These are phyloP conservation scores for Piezodorus guildinii DNA, from an alignment of 1,140 invertebrate genomes.

Conservation along the genomic window DNA sequence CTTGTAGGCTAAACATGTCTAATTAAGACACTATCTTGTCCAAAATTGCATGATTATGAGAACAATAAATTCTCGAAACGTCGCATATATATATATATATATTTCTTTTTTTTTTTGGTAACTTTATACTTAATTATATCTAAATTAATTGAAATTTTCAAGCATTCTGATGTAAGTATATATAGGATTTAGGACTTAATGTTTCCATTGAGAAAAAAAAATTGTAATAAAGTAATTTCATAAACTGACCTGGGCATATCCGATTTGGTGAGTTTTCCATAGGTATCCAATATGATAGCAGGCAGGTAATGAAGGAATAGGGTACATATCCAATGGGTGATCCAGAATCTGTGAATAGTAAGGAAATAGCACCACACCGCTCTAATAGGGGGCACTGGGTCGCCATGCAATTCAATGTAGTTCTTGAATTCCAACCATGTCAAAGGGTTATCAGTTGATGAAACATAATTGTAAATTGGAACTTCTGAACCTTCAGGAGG, in stretches of 20 bases:
- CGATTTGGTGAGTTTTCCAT: constrained; percentile 31
- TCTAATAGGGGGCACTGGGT: constrained; percentile 35
- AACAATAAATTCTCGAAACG: too few species aligned
- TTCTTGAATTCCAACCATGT: constrained; percentile 44
- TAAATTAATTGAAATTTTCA: too few species aligned
- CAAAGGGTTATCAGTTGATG: constrained; percentile 43
- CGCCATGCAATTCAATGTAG: constrained; percentile 34
- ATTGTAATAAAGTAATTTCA: too few species aligned
- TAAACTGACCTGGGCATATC: constrained; percentile 35
- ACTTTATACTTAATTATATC: too few species aligned
- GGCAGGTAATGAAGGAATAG: constrained; percentile 37
- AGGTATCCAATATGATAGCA: constrained; percentile 33
- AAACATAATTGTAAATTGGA: constrained; percentile 45
- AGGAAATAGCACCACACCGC: constrained; percentile 45
- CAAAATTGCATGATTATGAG: too few species aligned
- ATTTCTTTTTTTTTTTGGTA: too few species aligned
- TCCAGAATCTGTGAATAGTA: constrained; percentile 35
- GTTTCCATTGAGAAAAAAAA: constrained; percentile 2
- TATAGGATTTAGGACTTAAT: too few species aligned
- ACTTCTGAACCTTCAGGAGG: constrained; percentile 15
- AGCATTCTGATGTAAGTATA: background rate
- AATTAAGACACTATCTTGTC: too few species aligned
- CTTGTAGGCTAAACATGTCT: too few species aligned
- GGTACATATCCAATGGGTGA: constrained; percentile 38
- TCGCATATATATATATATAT: too few species aligned